Percentiles rank a stretch among this genome's conserved stretches.
Evolutionary conservation across 2,113 vertebrate genomes (phyloP).

Genomic region (Callithrix jacchus): DNA sequence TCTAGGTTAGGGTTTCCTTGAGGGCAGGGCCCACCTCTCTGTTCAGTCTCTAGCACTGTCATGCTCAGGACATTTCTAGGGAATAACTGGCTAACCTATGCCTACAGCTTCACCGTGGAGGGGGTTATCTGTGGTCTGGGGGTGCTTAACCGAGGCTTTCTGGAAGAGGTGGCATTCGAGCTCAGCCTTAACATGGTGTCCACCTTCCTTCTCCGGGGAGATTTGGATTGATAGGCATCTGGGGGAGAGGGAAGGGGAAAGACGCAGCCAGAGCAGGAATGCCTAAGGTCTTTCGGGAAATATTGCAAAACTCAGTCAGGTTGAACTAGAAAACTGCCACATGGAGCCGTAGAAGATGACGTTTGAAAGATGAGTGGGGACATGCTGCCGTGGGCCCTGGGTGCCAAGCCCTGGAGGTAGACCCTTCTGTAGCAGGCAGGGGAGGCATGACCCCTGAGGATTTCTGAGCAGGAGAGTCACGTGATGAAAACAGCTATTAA

Average conservation of each 20-base stretch:
- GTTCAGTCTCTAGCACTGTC: neutral
- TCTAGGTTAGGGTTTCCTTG: neutral
- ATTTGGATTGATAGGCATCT: neutral
- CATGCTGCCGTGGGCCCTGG: fast-evolving
- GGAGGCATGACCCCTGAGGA: neutral
- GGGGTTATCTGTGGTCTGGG: neutral
- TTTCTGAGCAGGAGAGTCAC: neutral
- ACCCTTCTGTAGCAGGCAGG: no score
- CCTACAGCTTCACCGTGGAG: fast-evolving
- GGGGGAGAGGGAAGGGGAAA: neutral
- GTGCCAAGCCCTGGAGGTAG: neutral
- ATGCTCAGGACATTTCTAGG: neutral
- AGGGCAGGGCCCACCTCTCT: neutral
- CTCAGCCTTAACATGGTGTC: neutral
- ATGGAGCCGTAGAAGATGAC: neutral
- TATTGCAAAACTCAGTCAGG: neutral
- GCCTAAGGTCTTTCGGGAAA: neutral
- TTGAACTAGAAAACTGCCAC: neutral
- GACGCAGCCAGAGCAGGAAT: fast-evolving
- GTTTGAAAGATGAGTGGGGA: neutral
- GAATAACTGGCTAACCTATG: neutral
- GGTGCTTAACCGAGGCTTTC: neutral
- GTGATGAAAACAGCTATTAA: neutral
- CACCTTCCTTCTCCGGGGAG: neutral
- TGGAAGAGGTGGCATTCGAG: neutral